phyloP scores from a whole-genome alignment of 2,888 invertebrate species.

The Steinernema hermaphroditum region DNA sequence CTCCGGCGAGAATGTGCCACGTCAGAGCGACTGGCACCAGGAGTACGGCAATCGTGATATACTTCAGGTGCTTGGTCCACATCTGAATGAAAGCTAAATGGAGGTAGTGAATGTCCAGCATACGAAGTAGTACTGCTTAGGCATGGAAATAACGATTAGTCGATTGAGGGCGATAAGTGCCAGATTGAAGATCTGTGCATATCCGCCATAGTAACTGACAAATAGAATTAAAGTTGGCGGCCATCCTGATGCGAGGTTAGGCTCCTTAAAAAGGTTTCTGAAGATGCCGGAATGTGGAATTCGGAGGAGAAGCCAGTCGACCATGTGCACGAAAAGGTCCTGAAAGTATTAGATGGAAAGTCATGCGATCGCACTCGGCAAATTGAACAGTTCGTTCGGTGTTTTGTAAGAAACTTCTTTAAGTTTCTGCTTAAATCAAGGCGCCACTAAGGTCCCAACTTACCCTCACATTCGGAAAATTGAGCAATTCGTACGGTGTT shows the following conservation, averaged over 20 bases:
- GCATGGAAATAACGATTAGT: not conserved
- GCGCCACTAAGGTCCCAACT: too few relatives aligned
- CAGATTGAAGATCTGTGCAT: not conserved
- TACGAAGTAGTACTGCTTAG: not conserved
- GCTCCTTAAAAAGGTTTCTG: not conserved
- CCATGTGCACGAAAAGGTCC: not conserved
- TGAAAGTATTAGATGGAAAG: too few relatives aligned
- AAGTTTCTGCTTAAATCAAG: too few relatives aligned
- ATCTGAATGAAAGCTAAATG: not conserved
- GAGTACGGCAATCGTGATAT: not conserved
- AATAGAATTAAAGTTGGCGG: not conserved
- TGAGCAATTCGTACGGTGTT: too few relatives aligned
- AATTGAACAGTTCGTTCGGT: too few relatives aligned
- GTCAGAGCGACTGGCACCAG: not conserved
- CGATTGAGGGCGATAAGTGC: not conserved
- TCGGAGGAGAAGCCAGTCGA: not conserved
- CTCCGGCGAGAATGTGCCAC: not conserved
- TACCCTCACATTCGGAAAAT: too few relatives aligned
- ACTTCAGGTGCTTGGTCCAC: not conserved
- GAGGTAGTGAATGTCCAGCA: not conserved
- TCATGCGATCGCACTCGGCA: too few relatives aligned
- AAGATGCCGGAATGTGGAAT: not conserved
- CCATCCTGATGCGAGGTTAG: not conserved
- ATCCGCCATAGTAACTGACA: not conserved
- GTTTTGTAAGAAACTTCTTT: too few relatives aligned